Conservation (phyloP, 2,888 invertebrate genomes). For the Orthosia gothica region DNA sequence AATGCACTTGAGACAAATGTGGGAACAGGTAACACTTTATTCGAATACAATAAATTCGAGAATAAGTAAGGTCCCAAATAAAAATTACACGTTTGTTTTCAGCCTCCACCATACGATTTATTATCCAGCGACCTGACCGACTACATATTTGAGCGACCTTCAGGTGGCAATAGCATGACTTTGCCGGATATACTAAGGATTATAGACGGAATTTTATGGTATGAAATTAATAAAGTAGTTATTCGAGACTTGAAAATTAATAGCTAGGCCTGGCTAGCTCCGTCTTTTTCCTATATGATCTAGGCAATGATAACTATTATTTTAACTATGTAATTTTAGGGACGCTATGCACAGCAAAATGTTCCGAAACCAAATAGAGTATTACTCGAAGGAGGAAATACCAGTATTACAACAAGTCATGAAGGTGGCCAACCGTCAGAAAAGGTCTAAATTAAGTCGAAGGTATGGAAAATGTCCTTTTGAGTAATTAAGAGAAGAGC, state of each 20-base stretch:
- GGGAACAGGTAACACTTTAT: conserved; percentile 82
- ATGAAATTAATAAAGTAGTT: conserved; percentile 37
- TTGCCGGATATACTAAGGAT: conserved; percentile 81
- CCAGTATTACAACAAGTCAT: conserved; percentile 82
- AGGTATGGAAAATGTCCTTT: conserved; percentile 71
- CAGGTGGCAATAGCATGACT: conserved; percentile 81
- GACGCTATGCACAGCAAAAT: conserved; percentile 87
- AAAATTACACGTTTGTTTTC: conserved; percentile 50
- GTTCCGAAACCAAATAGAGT: conserved; percentile 84
- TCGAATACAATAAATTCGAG: background rate
- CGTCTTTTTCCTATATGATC: background rate
- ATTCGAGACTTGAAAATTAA: background rate
- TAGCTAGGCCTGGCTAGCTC: background rate
- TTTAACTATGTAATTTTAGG: conserved; percentile 73
- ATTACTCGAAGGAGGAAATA: conserved; percentile 84
- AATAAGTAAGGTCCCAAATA: conserved; percentile 1
- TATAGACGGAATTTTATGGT: conserved; percentile 87
- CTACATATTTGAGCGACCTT: conserved; percentile 57
- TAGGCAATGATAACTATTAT: background rate
- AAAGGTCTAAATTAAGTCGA: conserved; percentile 79
- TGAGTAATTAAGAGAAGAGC: background rate
- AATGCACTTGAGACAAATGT: conserved; percentile 85
- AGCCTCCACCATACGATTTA: conserved; percentile 87
- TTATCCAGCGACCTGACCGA: conserved; percentile 78
- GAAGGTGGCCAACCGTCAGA: conserved; percentile 74